Evolutionary conservation across 2,888 invertebrate species (phyloP).

Genomic region (Malacosoma neustria): DNA sequence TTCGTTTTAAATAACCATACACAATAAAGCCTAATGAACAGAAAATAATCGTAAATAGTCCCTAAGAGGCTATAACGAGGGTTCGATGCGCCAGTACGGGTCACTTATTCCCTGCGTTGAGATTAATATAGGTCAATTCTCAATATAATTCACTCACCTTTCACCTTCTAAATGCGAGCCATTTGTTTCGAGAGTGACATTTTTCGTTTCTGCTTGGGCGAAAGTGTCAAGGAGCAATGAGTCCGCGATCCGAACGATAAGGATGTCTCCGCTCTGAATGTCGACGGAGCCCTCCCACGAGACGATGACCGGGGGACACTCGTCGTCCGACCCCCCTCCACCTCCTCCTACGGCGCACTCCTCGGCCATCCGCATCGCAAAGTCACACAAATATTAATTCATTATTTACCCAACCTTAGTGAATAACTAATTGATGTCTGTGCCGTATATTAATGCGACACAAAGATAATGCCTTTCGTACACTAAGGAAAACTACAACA

Average conservation of each 20-base stretch:
- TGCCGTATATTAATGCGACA: too few relatives aligned
- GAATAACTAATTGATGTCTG: constrained; percentile 23
- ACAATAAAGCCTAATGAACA: too few relatives aligned
- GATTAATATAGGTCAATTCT: constrained; percentile 11
- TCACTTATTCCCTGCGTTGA: constrained; percentile 10
- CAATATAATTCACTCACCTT: constrained; percentile 31
- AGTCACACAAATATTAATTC: constrained; percentile 38
- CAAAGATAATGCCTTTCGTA: too few relatives aligned
- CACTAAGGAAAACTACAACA: too few relatives aligned
- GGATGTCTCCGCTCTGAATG: constrained; percentile 82
- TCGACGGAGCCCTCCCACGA: constrained; percentile 81
- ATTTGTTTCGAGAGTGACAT: constrained; percentile 35
- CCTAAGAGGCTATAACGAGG: neutral
- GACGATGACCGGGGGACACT: constrained; percentile 73
- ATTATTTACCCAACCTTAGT: constrained; percentile 31
- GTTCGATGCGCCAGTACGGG: constrained; percentile 4
- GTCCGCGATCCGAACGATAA: constrained; percentile 82
- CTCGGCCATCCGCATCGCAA: constrained; percentile 57
- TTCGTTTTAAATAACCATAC: too few relatives aligned
- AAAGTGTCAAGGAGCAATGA: constrained; percentile 63
- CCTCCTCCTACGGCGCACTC: constrained; percentile 39
- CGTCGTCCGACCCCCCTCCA: constrained; percentile 43
- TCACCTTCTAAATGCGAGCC: constrained; percentile 33
- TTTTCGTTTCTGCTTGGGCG: constrained; percentile 30
- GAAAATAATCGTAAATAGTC: constrained; percentile 1